phyloP scores from a whole-genome alignment of 2,797 vertebrate genomes.

The Limnodromus scolopaceus region DNA sequence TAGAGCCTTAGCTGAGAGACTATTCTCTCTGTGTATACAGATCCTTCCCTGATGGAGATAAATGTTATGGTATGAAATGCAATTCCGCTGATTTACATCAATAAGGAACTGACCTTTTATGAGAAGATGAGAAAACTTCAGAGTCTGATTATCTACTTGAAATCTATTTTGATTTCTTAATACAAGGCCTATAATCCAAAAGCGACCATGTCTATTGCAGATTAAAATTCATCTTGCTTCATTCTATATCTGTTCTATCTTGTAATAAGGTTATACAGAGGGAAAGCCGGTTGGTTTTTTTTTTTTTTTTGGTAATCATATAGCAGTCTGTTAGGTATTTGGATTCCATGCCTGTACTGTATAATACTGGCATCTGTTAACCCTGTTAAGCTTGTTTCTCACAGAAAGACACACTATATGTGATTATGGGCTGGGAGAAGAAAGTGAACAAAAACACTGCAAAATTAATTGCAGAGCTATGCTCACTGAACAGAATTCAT shows the following conservation, averaged over 20 bases:
- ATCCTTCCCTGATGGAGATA: background rate
- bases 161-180: slow-evolving; percentile 50
- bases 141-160: slow-evolving; percentile 11
- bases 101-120: slow-evolving; percentile 23
- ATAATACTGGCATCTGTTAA: background rate
- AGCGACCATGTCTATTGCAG: background rate
- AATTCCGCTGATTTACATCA: slow-evolving; percentile 17
- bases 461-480: slow-evolving; percentile 51
- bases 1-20: background rate
- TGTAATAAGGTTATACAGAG: slow-evolving; percentile 17
- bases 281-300: background rate
- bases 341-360: background rate
- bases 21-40: background rate
- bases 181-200: background rate
- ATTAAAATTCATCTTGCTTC: background rate
- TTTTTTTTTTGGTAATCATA: background rate
- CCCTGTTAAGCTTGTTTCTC: slow-evolving; percentile 22
- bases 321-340: background rate
- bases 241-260: background rate
- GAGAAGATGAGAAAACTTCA: background rate
- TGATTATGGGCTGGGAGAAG: background rate
- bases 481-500: slow-evolving; percentile 31
- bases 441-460: slow-evolving; percentile 16
- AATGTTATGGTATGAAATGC: background rate
- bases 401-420: background rate